These are phyloP conservation scores for Chrysochloris asiatica DNA, from an alignment of 2,113 vertebrate species.

Conservation along the genomic window DNA sequence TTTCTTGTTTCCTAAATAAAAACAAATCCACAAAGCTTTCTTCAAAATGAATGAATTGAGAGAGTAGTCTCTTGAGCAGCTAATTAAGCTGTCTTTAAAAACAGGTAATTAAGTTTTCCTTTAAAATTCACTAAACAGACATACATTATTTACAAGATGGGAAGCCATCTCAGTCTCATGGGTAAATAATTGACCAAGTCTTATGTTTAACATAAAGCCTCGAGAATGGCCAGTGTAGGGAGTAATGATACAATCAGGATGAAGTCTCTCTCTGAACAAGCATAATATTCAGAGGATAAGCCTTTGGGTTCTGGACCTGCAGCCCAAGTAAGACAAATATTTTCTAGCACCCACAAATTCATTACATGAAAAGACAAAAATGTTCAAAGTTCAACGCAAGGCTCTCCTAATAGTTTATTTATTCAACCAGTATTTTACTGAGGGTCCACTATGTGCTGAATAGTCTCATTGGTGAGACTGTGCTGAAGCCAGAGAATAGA, in stretches of 20 bases:
- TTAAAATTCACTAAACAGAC: slow-evolving; percentile 56
- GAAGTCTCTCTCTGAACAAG: slow-evolving; percentile 45
- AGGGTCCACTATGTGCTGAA: not conserved
- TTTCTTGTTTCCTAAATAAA: slow-evolving; percentile 49
- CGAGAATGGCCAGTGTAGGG: slow-evolving; percentile 25
- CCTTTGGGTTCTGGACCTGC: not conserved
- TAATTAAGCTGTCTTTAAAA: slow-evolving; percentile 58
- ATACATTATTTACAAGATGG: slow-evolving; percentile 52
- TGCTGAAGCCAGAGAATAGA: not conserved
- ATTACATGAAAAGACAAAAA: slow-evolving; percentile 39
- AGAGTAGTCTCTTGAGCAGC: slow-evolving; percentile 45
- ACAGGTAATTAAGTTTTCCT: slow-evolving; percentile 60
- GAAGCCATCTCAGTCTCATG: slow-evolving; percentile 52
- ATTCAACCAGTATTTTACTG: slow-evolving; percentile 33
- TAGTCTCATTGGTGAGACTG: slow-evolving; percentile 20
- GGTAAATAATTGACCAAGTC: slow-evolving; percentile 48
- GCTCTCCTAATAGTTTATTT: not conserved
- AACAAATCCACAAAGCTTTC: slow-evolving; percentile 61
- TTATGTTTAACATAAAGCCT: slow-evolving; percentile 49
- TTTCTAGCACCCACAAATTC: not conserved
- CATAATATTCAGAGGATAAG: not conserved
- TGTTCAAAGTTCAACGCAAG: not conserved
- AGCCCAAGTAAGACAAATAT: not conserved
- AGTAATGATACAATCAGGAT: slow-evolving; percentile 23
- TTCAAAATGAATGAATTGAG: slow-evolving; percentile 42